phyloP scores from a whole-genome alignment of 2,888 invertebrate genomes.

The Leptopilina myrica region DNA sequence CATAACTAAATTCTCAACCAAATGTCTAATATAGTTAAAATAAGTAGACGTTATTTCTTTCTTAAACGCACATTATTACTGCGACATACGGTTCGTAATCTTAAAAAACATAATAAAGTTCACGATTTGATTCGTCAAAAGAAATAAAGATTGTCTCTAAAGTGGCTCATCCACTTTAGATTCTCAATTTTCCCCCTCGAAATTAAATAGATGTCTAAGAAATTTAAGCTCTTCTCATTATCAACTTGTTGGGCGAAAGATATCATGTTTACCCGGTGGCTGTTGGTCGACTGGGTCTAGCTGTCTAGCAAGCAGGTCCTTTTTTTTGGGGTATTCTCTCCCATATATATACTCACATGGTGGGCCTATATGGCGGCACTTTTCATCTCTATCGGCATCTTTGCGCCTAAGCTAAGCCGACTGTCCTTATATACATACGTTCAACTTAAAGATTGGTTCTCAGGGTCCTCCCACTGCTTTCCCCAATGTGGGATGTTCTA shows the following conservation, averaged over 20 bases:
- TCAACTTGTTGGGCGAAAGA: conserved; percentile 69
- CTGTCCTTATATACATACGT: conserved; percentile 43
- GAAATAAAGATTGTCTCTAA: conserved; percentile 1
- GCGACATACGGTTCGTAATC: no score
- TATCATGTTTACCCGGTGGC: conserved; percentile 64
- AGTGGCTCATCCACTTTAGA: conserved; percentile 21
- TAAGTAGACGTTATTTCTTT: no score
- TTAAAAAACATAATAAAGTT: no score
- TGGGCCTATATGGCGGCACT: conserved; percentile 65
- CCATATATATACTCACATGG: conserved; percentile 54
- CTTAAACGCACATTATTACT: no score
- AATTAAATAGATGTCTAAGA: neutral
- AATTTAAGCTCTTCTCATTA: conserved; percentile 61
- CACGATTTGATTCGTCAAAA: neutral
- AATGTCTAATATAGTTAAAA: no score
- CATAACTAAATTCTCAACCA: no score
- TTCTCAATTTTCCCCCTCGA: neutral
- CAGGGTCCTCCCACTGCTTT: conserved; percentile 46
- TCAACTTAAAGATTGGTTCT: conserved; percentile 54
- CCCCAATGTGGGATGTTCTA: conserved; percentile 50
- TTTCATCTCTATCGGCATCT: conserved; percentile 66
- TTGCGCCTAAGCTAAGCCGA: conserved; percentile 45
- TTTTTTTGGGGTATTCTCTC: conserved; percentile 53
- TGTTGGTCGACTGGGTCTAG: conserved; percentile 46
- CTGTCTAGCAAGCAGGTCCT: conserved; percentile 47